Evolutionary conservation across 2,113 vertebrate species (phyloP).

Genomic region (Puma concolor): DNA sequence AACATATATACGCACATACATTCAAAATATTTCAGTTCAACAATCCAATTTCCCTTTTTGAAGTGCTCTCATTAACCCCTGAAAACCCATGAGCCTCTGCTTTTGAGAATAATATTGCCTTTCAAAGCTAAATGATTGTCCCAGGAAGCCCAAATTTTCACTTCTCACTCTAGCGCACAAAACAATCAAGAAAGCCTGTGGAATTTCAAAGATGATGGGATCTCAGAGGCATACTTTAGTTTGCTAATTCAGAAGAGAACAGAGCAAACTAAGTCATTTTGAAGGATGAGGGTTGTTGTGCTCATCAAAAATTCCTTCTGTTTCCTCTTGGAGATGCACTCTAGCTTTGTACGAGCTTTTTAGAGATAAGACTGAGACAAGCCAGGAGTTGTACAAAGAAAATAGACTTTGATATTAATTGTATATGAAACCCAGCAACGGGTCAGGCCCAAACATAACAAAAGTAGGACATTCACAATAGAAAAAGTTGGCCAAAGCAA

Average conservation of each 20-base stretch:
- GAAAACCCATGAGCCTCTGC: not conserved
- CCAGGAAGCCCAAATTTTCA: not conserved
- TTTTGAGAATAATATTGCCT: constrained; percentile 36
- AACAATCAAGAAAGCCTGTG: not conserved
- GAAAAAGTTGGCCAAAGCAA: constrained; percentile 10
- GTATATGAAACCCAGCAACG: constrained; percentile 6
- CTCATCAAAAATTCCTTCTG: not conserved
- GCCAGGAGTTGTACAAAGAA: not conserved
- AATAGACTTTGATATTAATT: constrained; percentile 5
- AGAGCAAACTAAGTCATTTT: not conserved
- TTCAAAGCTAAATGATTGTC: not conserved
- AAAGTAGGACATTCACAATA: not conserved
- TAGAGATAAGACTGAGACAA: not conserved
- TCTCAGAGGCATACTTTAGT: not conserved
- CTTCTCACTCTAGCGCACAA: not conserved
- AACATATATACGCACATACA: not conserved
- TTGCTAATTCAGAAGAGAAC: constrained; percentile 23
- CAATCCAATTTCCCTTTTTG: not conserved
- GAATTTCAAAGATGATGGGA: constrained; percentile 26
- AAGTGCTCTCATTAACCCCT: constrained; percentile 34
- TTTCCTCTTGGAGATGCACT: constrained; percentile 28
- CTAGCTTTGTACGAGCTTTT: not conserved
- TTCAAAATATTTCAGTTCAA: constrained; percentile 1
- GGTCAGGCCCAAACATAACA: constrained; percentile 10
- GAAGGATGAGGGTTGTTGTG: not conserved